Base-by-base conservation (phyloP, 2,797 vertebrate species). In the Buphagus erythrorhynchus region DNA sequence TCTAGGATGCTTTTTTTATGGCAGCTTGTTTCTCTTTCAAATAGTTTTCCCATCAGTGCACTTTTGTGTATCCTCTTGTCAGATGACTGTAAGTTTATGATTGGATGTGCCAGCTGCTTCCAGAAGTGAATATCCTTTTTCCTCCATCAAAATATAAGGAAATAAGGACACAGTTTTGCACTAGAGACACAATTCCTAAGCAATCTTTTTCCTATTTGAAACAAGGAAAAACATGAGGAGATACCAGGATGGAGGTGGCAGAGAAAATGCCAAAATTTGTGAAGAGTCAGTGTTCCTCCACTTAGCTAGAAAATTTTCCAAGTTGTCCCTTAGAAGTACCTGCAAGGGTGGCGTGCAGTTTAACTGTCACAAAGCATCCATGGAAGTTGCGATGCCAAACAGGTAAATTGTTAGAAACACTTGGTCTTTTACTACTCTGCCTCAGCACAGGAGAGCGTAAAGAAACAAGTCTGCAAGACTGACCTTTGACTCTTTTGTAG, bases 1-100 rank as follows among this genome's bases (percentile, higher is more conserved):
- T 93, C 59, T 35, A 2, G 82, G 82, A 96, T 10, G 2, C n/a
- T 72, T 76, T 97, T 97, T 97, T 92, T 83, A 91, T 89, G 90
- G 79, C 68, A 58, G 69, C 74, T 88, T 83, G 62, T 88, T 36
- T 92, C 52, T 81, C 82, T 87, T 91, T 93, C 63, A 93, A 84
- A 65, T 79, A 80, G 66, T 68, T 83, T 28, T 77, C 61, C 38
- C 52, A 55, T 62, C 43, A 57, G 35, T 29, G 51, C 16, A 16
- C 40, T 90, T 94, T 82, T 2, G 13, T 58, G 24, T 79, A n/a
- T 86, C 40, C 43, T 72, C 48, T 45, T 69, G 59, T 86, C 33
- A 40, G 45, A 24, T 29, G 57, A 87, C 71, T 0, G 0, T 4
- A 9, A n/a, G 21, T 83, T 91, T 86, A 51, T 67, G 65, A 51